A percentile compares a stretch with the other conserved stretches of the same genome.
Evolutionary conservation across 2,113 vertebrate species (phyloP).

Genomic region (Cisticola juncidis): DNA sequence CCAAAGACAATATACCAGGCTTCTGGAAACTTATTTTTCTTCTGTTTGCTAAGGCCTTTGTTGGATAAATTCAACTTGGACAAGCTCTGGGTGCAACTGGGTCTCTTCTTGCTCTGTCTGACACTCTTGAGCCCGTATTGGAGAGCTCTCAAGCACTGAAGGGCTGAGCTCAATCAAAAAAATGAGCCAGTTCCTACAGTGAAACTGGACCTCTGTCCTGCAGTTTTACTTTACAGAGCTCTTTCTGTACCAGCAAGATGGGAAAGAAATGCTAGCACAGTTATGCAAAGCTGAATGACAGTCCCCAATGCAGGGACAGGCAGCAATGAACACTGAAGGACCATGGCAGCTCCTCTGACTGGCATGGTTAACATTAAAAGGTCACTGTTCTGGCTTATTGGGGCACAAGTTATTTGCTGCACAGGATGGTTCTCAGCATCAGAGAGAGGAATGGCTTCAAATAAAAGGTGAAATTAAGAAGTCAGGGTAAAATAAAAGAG

Average conservation of each 20-base stretch:
- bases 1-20: background rate
- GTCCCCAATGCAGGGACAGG: background rate
- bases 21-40: background rate
- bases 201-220: background rate
- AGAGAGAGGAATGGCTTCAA: background rate
- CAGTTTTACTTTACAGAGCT: background rate
- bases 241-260: background rate
- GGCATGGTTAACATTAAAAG: constrained; percentile 12
- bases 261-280: background rate
- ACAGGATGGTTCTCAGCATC: background rate
- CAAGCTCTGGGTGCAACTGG: background rate
- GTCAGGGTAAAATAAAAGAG: background rate
- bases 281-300: background rate
- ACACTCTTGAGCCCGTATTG: rapidly evolving
- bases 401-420: background rate
- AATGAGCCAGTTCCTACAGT: background rate
- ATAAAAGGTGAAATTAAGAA: background rate
- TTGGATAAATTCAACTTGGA: background rate
- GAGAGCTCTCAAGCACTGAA: background rate
- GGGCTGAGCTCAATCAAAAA: background rate
- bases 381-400: constrained; percentile 31
- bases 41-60: background rate
- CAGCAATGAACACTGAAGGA: background rate
- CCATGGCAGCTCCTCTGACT: background rate
- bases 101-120: background rate